Percentiles rank a stretch among this genome's conserved stretches.
phyloP scores from a whole-genome alignment of 2,797 vertebrate genomes.

The Galaxias olidus region DNA sequence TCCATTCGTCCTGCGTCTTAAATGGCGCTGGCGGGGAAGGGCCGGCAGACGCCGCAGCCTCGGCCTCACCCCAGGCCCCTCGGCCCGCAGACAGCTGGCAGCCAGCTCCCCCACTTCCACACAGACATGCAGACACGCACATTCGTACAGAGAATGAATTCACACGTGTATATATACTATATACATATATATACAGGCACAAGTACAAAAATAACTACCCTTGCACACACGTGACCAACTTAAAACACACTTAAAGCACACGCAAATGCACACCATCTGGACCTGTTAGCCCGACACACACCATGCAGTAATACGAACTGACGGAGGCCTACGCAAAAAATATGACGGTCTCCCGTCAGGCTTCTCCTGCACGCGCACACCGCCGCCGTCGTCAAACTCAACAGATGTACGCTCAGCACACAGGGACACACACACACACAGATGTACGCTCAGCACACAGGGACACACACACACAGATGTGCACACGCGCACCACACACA shows the following conservation, averaged over 20 bases:
- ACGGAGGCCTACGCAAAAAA: slow-evolving; percentile 15
- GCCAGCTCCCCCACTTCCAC: slow-evolving; percentile 7
- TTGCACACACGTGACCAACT: no score
- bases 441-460: no score
- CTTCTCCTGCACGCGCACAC: no score
- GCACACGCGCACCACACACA: no score
- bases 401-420: no score
- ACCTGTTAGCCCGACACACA: slow-evolving; percentile 10
- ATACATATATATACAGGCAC: neutral
- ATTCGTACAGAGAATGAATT: neutral
- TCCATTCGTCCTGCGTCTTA: slow-evolving; percentile 37
- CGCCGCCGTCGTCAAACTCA: no score
- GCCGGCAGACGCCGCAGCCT: slow-evolving; percentile 16
- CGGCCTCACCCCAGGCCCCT: slow-evolving; percentile 17
- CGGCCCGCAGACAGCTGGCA: slow-evolving; percentile 30
- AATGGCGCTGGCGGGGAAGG: slow-evolving; percentile 14
- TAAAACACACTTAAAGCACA: neutral
- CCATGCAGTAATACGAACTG: slow-evolving; percentile 30
- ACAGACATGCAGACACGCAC: neutral
- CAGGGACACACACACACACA: no score
- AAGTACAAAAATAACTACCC: neutral
- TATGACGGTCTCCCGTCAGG: neutral
- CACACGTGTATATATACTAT: neutral
- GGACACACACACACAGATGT: no score
- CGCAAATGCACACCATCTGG: slow-evolving; percentile 25